A percentile compares a stretch with the other conserved stretches of the same genome.
Evolutionary conservation across 37 sponge, comb jelly and placozoan genomes (phyloP).

Genomic region (Mnemiopsis leidyi): DNA sequence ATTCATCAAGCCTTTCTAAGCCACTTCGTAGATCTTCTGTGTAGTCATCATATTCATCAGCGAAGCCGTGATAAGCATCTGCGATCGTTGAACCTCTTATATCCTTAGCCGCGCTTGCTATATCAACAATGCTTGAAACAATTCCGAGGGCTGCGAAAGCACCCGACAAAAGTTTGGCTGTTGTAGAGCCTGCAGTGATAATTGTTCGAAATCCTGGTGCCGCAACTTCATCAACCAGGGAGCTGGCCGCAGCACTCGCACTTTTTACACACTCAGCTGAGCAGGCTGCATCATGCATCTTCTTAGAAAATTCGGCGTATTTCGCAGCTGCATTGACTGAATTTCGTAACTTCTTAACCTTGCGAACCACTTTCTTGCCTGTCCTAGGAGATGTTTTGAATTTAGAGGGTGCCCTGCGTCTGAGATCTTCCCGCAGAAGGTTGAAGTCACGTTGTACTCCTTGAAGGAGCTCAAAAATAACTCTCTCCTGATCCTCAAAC

Average conservation of each 20-base stretch:
- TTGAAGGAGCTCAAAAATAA: background rate
- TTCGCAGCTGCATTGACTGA: background rate
- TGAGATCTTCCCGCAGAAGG: background rate
- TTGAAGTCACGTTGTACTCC: background rate
- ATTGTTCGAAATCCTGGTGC: background rate
- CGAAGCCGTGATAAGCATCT: background rate
- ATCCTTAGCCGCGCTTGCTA: background rate
- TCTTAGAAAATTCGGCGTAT: background rate
- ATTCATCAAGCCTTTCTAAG: background rate
- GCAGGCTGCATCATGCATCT: background rate
- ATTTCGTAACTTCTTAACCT: background rate
- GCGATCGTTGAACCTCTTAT: background rate
- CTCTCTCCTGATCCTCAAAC: background rate
- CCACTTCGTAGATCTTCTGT: background rate
- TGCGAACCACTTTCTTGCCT: background rate
- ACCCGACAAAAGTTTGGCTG: constrained; percentile 4
- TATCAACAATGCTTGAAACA: background rate
- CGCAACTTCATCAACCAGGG: background rate
- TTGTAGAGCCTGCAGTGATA: background rate
- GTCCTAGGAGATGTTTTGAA: background rate
- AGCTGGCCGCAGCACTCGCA: background rate
- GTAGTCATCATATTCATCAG: background rate
- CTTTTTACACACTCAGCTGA: background rate
- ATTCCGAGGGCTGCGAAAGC: background rate
- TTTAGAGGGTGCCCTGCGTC: background rate